These are phyloP conservation scores for Palythoa heliodiscus DNA, from an alignment of 92 coral and sea anemone species.

Conservation along the genomic window DNA sequence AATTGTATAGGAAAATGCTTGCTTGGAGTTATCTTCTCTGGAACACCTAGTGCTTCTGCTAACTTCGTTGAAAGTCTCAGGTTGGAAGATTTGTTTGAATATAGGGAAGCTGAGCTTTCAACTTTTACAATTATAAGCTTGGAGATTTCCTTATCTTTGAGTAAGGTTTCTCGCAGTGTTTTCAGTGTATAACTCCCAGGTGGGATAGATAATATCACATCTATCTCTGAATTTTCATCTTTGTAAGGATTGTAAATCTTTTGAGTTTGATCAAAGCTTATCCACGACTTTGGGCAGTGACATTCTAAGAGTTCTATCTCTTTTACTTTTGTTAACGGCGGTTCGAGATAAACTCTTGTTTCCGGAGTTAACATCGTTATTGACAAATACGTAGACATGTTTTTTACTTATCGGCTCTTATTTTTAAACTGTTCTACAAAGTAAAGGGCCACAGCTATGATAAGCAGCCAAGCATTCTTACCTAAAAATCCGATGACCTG, in stretches of 20 bases:
- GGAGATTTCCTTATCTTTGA: conserved; percentile 3
- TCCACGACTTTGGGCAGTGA: neutral
- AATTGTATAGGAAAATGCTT: neutral
- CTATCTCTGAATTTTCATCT: neutral
- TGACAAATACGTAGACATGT: neutral
- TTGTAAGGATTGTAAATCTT: neutral
- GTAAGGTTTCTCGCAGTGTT: conserved; percentile 14
- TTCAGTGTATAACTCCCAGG: conserved; percentile 19
- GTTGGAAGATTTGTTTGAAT: conserved; percentile 13
- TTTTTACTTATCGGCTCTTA: conserved; percentile 30
- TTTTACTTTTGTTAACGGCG: conserved; percentile 19
- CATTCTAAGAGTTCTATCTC: conserved; percentile 15
- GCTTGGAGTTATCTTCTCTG: conserved; percentile 15
- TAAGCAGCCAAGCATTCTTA: no score
- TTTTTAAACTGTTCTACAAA: conserved; percentile 56
- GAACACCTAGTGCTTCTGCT: neutral
- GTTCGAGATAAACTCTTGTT: conserved; percentile 23
- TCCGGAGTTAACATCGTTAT: conserved; percentile 24
- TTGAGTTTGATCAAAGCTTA: neutral
- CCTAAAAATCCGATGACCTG: no score
- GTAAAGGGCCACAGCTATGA: conserved; percentile 53
- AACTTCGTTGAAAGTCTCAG: conserved; percentile 1
- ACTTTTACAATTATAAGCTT: conserved; percentile 7
- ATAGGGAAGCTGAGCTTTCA: neutral
- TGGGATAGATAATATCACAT: neutral